Evolutionary conservation across 2,113 vertebrate species (phyloP), one percentile per base, ranked within the genome.

Genomic region (Microcebus jonahi): DNA sequence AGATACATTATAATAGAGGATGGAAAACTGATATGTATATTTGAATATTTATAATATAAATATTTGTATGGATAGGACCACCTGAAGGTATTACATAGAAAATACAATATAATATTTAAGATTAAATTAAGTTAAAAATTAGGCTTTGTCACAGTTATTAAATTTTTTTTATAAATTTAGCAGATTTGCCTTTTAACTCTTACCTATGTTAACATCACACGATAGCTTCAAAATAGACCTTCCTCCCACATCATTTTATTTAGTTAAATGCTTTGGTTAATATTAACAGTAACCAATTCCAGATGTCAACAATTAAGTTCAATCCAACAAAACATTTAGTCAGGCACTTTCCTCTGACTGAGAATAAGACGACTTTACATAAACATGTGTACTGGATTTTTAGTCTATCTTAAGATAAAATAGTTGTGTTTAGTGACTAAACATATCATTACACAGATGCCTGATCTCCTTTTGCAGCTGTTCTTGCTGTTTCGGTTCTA

Each of bases 371-470:
- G 91, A 88, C 91, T 95, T 96, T 91, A 77, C 94, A 97, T 97
- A 97, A 97, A 94, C 94, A 97, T 95, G 87, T 81, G 83, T 90
- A 93, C 83, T 97, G 91, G 90, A 71, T 94, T 98, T 96, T 90
- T 63, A 90, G 96, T 94, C 96, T 97, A 95, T 97, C 97, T 98
- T 96, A 95, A 97, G 89, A 97, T 97, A 97, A 98, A 94, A 96
- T 97, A 97, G 91, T 97, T 90, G 87, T 93, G 91, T 97, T 98
- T 97, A 97, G 98, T 98, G 96, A 97, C 97, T 97, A 97, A 98
- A 97, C 97, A 98, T 97, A 96, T 96, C 98, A 97, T 97, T 97
- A 97, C 94, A 53, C 98, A 98, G 97, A 97, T 97, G 98, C 97
- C 81, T 77, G 76, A 80, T 91, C 96, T 87, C 81, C 77, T 95